A percentile compares a stretch with the other conserved stretches of the same genome.
These are phyloP conservation scores for Chrysopilus asiliformis DNA, from an alignment of 2,888 invertebrate genomes.

Conservation along the genomic window DNA sequence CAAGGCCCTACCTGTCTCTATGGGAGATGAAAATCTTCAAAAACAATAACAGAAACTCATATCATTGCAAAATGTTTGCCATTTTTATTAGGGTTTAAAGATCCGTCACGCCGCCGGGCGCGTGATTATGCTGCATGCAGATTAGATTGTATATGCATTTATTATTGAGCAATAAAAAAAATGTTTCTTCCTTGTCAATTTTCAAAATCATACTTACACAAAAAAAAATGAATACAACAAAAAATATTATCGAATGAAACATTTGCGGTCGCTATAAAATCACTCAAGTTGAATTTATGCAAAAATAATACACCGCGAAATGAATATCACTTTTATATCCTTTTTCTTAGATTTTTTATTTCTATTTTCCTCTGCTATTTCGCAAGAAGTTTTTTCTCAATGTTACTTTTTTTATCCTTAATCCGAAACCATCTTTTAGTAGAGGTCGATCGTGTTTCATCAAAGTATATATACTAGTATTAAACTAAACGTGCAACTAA, in stretches of 20 bases:
- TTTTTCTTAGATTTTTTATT: slow-evolving; percentile 4
- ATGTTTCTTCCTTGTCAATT: slow-evolving; percentile 2
- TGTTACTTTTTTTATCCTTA: too few species aligned
- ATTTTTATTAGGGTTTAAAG: too few species aligned
- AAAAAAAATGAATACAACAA: slow-evolving; percentile 2
- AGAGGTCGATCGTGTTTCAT: too few species aligned
- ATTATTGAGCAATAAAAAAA: slow-evolving; percentile 9
- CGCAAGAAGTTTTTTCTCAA: too few species aligned
- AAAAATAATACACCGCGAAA: slow-evolving; percentile 17
- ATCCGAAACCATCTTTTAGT: too few species aligned
- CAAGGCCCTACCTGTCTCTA: too few species aligned
- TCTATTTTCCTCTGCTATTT: too few species aligned
- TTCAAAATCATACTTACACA: slow-evolving; percentile 3
- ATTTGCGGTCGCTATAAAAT: slow-evolving; percentile 10
- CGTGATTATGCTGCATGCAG: slow-evolving; percentile 4
- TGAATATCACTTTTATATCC: slow-evolving; percentile 9
- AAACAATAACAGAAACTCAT: too few species aligned
- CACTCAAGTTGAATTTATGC: slow-evolving; percentile 15
- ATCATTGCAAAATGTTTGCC: too few species aligned
- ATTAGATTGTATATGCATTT: slow-evolving; percentile 8
- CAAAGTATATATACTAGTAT: too few species aligned
- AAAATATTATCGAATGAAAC: background rate
- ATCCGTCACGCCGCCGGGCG: background rate
- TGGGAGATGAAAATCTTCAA: too few species aligned
- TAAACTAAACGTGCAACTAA: too few species aligned